Evolutionary conservation across 2,113 vertebrate species (phyloP).

Genomic region (Ameiurus melas): DNA sequence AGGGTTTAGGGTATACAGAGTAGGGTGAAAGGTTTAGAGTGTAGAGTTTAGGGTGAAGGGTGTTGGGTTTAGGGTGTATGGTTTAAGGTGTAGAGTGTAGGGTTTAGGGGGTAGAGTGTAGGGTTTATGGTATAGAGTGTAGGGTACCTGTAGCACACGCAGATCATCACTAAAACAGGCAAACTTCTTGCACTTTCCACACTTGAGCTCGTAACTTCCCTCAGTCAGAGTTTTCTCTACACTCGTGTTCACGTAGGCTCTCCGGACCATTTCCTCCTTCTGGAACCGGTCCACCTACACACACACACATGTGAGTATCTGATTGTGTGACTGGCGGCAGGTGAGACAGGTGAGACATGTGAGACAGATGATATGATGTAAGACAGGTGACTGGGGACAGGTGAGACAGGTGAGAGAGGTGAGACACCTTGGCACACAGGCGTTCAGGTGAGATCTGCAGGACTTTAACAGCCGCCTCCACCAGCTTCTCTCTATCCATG

Average conservation of each 20-base stretch:
- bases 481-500: constrained; percentile 52
- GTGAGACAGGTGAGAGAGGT: neutral
- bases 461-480: constrained; percentile 50
- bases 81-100: neutral
- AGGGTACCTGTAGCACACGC: constrained; percentile 53
- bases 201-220: constrained; percentile 50
- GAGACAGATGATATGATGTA: neutral
- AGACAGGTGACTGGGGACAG: neutral
- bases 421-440: constrained; percentile 32
- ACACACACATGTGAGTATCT: constrained; percentile 22
- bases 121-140: neutral
- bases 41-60: neutral
- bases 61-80: neutral
- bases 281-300: constrained; percentile 54
- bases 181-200: constrained; percentile 55
- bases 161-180: constrained; percentile 48
- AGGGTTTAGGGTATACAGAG: neutral
- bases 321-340: neutral
- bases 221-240: constrained; percentile 19
- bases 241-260: constrained; percentile 6
- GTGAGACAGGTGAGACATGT: too few species aligned
- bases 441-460: constrained; percentile 37
- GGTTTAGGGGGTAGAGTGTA: neutral
- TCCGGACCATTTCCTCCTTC: constrained; percentile 28
- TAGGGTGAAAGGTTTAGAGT: neutral